These are phyloP conservation scores for Parotia lawesii DNA, from an alignment of 2,113 vertebrate genomes.

Conservation along the genomic window DNA sequence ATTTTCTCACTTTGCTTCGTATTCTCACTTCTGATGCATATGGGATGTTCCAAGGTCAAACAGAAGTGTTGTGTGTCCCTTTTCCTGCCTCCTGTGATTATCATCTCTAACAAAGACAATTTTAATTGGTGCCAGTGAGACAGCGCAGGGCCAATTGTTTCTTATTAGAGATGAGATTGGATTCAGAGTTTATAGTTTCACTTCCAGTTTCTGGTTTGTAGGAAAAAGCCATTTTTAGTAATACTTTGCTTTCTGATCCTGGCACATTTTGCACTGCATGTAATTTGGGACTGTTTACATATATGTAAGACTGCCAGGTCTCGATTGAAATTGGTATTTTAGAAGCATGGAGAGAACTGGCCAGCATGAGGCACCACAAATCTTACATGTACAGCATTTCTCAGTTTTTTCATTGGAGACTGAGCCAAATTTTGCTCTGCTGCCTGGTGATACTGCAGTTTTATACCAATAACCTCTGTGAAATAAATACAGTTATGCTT, in stretches of 20 bases:
- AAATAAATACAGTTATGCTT: not conserved
- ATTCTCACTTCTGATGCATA: not conserved
- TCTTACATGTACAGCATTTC: not conserved
- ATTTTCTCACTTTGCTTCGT: not conserved
- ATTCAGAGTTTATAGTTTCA: not conserved
- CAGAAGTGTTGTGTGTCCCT: not conserved
- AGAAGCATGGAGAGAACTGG: slow-evolving; percentile 14
- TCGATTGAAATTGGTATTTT: not conserved
- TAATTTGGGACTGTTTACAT: not conserved
- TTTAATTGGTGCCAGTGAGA: not conserved
- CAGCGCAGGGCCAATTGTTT: not conserved
- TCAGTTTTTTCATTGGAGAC: not conserved
- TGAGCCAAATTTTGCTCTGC: not conserved
- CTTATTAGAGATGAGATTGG: not conserved
- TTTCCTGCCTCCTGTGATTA: not conserved
- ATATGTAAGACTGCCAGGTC: not conserved
- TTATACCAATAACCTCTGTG: not conserved
- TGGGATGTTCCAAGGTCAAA: not conserved
- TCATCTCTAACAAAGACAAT: not conserved
- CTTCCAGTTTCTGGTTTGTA: not conserved
- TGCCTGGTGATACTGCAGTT: not conserved
- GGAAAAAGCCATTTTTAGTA: not conserved
- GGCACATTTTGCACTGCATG: not conserved
- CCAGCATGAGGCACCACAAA: not conserved
- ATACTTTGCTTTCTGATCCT: not conserved